phyloP scores from a whole-genome alignment of 2,797 vertebrate species.

The Hirundo rustica region DNA sequence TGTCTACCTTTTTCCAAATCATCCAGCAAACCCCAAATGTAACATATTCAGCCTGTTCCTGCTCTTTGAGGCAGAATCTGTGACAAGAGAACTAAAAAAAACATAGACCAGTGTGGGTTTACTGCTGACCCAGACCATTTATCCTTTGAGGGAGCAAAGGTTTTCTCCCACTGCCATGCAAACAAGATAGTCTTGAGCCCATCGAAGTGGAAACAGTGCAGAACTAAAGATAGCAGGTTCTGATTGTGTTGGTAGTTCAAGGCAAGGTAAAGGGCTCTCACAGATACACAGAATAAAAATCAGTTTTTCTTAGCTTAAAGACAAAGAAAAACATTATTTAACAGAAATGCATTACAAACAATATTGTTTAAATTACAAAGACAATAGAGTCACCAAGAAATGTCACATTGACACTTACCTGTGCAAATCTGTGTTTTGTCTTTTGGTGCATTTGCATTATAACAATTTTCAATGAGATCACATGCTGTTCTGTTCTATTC shows the following conservation, averaged over 20 bases:
- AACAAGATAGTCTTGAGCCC: background rate
- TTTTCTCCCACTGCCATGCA: background rate
- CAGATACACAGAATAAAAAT: background rate
- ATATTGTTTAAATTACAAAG: background rate
- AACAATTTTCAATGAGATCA: background rate
- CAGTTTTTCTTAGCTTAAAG: background rate
- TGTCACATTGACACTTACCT: background rate
- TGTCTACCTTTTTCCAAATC: background rate
- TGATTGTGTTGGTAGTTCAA: background rate
- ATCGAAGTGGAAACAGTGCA: background rate
- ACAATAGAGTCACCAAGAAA: background rate
- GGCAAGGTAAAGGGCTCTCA: background rate
- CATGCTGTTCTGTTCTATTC: background rate
- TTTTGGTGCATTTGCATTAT: background rate
- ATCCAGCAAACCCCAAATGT: background rate
- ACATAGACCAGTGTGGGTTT: background rate
- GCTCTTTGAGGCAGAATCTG: background rate
- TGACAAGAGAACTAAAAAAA: background rate
- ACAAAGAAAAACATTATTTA: background rate
- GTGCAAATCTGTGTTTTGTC: background rate
- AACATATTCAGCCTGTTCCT: background rate
- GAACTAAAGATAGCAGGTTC: background rate
- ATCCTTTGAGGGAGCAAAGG: background rate
- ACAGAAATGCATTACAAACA: background rate
- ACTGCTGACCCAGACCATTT: background rate